Evolutionary conservation across 2,888 invertebrate species (phyloP), one percentile per base, ranked within the genome.

Genomic region (Rhimphoctona megacephalus): DNA sequence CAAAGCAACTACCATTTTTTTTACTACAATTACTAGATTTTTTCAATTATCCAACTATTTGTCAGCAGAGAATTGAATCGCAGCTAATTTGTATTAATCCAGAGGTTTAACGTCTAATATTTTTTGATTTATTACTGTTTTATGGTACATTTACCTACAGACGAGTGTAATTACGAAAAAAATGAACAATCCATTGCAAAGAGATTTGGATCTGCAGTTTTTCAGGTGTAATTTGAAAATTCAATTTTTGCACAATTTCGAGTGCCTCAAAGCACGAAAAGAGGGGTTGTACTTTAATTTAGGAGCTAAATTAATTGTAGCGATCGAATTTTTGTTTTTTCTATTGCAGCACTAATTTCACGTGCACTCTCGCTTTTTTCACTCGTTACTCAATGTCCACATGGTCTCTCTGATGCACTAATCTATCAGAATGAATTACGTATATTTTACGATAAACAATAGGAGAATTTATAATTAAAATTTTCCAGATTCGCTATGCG

Each of bases 271-370:
- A 25, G 39, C 54, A 74, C 43, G 36, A 57, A 9, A 61, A n/a
- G n/a, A 30, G 36, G 52, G 52, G 49, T 67, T 81, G 52, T 73
- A 43, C 46, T 33, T 81, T 74, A 22, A 61, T 72, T 64, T 9
- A 81, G 17, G 19, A 54, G 43, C 19, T 54, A 43, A n/a, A 81
- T 73, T 19, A 67, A 73, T 57, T 8, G 17, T 67, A 14, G n/a
- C 33, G 39, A 64, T 30, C 22, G 22, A 25, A 43, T 33, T 7
- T 17, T n/a, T 66, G 25, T 19, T 5, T 46, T 49, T 49, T 33
- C 6, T 3, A 70, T 19, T 70, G 33, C 46, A 69, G 11, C 19
- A 22, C 22, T 4, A 3, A 17, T 19, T n/a, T 30, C 49, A 49
- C 9, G 39, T 19, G 70, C 70, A 70, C 70, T 30, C 33, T 19